Conservation (phyloP, 2,888 invertebrate genomes). For the Abrostola tripartita region DNA sequence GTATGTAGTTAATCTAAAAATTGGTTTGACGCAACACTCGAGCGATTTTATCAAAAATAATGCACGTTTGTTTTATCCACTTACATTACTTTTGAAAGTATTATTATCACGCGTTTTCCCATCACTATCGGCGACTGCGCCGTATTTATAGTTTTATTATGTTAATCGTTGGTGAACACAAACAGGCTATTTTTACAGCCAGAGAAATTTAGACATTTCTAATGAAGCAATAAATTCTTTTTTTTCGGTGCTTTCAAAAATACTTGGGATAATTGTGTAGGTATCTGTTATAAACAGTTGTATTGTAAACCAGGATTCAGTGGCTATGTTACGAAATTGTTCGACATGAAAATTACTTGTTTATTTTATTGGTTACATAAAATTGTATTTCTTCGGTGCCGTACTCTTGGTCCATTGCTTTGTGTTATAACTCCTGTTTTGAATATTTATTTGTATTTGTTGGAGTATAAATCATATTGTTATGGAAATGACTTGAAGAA, state of each 20-base stretch:
- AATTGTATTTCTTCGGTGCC: background rate
- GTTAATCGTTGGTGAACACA: constrained; percentile 13
- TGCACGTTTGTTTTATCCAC: background rate
- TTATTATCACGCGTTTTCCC: constrained; percentile 19
- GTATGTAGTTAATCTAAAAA: too few relatives aligned
- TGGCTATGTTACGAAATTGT: background rate
- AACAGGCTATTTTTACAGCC: constrained; percentile 21
- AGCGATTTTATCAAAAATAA: background rate
- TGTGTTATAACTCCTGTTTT: constrained; percentile 11
- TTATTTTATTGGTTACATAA: background rate
- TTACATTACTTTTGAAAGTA: background rate
- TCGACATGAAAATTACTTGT: constrained; percentile 10
- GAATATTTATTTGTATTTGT: constrained; percentile 5
- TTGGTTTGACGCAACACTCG: too few relatives aligned
- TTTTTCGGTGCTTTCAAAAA: constrained; percentile 3
- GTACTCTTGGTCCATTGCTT: constrained; percentile 4
- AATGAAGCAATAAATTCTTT: constrained; percentile 10
- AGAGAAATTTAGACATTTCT: constrained; percentile 13
- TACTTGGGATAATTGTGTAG: constrained; percentile 15
- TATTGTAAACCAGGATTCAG: constrained; percentile 6
- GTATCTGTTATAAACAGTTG: constrained; percentile 5
- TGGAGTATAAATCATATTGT: too few relatives aligned
- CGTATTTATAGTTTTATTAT: constrained; percentile 38
- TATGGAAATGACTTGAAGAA: background rate
- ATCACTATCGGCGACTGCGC: constrained; percentile 23